Percentiles rank a stretch among this genome's conserved stretches.
These are phyloP conservation scores for Neoscelio sp. DNA, from an alignment of 2,888 invertebrate species.

Conservation along the genomic window DNA sequence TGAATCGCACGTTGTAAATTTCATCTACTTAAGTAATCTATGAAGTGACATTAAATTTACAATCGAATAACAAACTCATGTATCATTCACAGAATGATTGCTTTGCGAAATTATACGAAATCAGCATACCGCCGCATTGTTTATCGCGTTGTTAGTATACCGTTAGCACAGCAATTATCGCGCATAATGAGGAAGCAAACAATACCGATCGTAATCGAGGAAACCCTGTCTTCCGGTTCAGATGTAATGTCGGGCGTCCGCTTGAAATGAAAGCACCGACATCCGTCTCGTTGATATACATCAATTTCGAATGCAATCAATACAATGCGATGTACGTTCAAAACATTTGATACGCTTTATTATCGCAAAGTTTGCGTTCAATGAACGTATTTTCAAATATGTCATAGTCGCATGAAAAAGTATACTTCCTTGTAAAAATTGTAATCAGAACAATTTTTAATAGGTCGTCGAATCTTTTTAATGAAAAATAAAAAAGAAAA, in stretches of 20 bases:
- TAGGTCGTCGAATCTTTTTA: too few relatives aligned
- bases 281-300: conserved; percentile 59
- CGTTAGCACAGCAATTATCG: conserved; percentile 62
- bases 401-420: too few relatives aligned
- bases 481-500: too few relatives aligned
- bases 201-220: conserved; percentile 67
- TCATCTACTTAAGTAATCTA: too few relatives aligned
- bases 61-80: too few relatives aligned
- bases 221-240: conserved; percentile 65
- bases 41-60: too few relatives aligned
- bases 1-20: too few relatives aligned
- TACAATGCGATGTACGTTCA: conserved; percentile 34
- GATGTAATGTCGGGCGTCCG: conserved; percentile 63
- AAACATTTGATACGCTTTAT: conserved; percentile 31
- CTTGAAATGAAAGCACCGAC: conserved; percentile 59
- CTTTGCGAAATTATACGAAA: conserved; percentile 15
- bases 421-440: too few relatives aligned
- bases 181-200: conserved; percentile 67
- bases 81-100: conserved; percentile 16
- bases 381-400: conserved; percentile 2
- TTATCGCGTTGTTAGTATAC: conserved; percentile 34
- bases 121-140: conserved; percentile 4
- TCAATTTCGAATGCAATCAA: conserved; percentile 54
- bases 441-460: too few relatives aligned
- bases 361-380: conserved; percentile 12